Percentiles rank a stretch among this genome's conserved stretches.
phyloP scores from a whole-genome alignment of 2,888 invertebrate genomes.

The Xylophagus ater region DNA sequence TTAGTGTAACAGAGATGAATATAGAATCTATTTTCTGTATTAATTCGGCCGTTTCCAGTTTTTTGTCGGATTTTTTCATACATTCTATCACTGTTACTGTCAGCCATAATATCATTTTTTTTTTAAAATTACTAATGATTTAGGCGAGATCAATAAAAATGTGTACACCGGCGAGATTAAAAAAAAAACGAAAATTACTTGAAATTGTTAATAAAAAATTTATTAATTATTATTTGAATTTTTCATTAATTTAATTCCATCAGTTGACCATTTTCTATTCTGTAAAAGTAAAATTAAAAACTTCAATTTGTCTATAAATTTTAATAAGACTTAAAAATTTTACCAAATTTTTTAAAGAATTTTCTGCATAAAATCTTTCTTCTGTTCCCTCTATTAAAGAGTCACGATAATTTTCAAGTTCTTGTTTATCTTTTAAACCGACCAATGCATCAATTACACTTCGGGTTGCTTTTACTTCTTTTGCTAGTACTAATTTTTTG shows the following conservation, averaged over 20 bases:
- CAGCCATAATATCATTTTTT: too few relatives aligned
- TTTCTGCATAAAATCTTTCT: constrained; percentile 63
- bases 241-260: constrained; percentile 26
- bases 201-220: too few relatives aligned
- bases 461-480: constrained; percentile 32
- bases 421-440: constrained; percentile 31
- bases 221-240: too few relatives aligned
- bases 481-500: constrained; percentile 30
- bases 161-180: too few relatives aligned
- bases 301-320: background rate
- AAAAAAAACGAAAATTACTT: too few relatives aligned
- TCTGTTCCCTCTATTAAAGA: constrained; percentile 41
- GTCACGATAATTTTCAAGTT: constrained; percentile 28
- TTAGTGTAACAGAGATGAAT: too few relatives aligned
- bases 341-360: constrained; percentile 44
- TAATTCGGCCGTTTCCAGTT: too few relatives aligned
- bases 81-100: too few relatives aligned
- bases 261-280: constrained; percentile 35
- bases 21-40: too few relatives aligned
- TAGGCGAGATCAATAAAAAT: too few relatives aligned
- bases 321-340: background rate
- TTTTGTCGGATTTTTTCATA: too few relatives aligned
- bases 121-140: too few relatives aligned
- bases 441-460: constrained; percentile 34
- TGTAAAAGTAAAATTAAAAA: constrained; percentile 7